phyloP scores from a whole-genome alignment of 1,140 invertebrate genomes.

The Acromyrmex echinatior region DNA sequence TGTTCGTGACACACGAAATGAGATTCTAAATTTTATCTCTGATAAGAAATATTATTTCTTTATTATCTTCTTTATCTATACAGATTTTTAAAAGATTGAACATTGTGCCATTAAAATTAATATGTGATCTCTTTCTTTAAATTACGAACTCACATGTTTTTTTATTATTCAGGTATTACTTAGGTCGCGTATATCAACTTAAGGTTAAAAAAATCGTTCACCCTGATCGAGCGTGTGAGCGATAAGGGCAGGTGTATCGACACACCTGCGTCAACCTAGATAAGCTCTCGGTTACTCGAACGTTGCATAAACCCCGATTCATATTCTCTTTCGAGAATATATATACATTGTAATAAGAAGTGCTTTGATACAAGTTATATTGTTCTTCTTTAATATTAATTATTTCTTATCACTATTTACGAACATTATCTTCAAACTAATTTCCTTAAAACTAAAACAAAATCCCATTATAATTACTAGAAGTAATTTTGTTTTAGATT shows the following conservation, averaged over 20 bases:
- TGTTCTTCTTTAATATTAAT: not conserved
- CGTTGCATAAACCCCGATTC: slow-evolving; percentile 15
- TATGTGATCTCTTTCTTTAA: not conserved
- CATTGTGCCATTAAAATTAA: not conserved
- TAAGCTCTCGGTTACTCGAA: slow-evolving; percentile 53
- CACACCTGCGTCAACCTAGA: slow-evolving; percentile 73
- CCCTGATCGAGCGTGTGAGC: not conserved
- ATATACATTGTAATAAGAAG: not conserved
- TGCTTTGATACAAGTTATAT: not conserved
- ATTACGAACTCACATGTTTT: not conserved
- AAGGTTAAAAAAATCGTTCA: not conserved
- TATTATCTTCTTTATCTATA: not conserved
- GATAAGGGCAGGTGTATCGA: slow-evolving; percentile 72
- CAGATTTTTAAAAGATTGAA: not conserved
- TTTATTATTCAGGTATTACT: not conserved
- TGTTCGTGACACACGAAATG: not conserved
- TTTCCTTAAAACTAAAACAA: not conserved
- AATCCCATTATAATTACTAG: not conserved
- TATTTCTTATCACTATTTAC: not conserved
- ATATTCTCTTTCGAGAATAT: not conserved
- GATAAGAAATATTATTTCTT: not conserved
- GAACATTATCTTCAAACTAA: not conserved
- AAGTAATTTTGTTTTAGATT: not conserved
- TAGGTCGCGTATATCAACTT: not conserved
- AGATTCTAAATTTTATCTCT: not conserved